A percentile compares a stretch with the other conserved stretches of the same genome.
These are phyloP conservation scores for Eulemur macaco DNA, from an alignment of 2,113 vertebrate genomes.

Conservation along the genomic window DNA sequence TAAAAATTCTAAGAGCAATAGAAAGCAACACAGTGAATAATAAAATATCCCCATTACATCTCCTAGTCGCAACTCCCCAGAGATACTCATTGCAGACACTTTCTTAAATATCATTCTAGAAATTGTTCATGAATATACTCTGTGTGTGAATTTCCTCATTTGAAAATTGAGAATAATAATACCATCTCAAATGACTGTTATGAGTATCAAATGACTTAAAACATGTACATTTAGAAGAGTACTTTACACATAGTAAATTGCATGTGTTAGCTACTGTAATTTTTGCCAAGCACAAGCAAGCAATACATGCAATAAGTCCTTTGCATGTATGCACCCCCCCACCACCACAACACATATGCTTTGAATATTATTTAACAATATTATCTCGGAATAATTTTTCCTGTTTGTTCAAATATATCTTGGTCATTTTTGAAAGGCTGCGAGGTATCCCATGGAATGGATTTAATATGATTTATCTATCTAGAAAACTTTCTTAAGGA, in stretches of 20 bases:
- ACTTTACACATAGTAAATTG: background rate
- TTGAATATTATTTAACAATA: background rate
- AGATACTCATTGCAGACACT: background rate
- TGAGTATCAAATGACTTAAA: background rate
- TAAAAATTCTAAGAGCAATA: background rate
- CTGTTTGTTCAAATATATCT: background rate
- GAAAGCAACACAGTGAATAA: background rate
- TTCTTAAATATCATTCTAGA: background rate
- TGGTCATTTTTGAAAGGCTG: background rate
- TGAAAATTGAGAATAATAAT: constrained; percentile 6
- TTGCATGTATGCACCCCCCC: background rate
- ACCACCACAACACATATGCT: background rate
- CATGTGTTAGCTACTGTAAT: background rate
- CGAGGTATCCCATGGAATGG: background rate
- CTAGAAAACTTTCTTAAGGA: background rate
- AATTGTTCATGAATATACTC: background rate
- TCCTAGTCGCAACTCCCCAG: background rate
- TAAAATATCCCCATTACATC: background rate
- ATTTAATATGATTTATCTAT: background rate
- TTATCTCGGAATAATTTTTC: background rate
- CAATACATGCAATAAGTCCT: background rate
- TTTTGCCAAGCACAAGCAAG: background rate
- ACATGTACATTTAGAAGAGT: background rate
- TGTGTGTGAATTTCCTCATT: background rate
- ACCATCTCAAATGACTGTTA: background rate